Conservation (phyloP, 2,797 vertebrate genomes). For the Psittacula derbiana region DNA sequence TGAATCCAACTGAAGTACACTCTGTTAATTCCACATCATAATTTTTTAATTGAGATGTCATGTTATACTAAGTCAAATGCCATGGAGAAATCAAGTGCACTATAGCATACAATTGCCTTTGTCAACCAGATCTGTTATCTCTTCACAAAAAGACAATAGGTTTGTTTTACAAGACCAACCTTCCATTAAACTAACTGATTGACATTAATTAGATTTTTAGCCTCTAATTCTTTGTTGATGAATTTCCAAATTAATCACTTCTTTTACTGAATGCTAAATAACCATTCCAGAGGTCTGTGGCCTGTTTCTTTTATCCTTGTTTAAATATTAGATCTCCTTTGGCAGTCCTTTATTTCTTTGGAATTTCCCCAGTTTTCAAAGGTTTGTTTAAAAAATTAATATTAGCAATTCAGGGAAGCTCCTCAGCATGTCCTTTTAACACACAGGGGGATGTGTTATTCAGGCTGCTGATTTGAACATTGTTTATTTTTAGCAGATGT, state of each 20-base stretch:
- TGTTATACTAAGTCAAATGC: slow-evolving; percentile 57
- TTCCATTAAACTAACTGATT: slow-evolving; percentile 58
- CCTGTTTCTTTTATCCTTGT: slow-evolving; percentile 1
- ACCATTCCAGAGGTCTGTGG: not conserved
- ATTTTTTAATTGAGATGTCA: slow-evolving; percentile 62
- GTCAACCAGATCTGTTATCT: slow-evolving; percentile 60
- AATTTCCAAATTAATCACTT: slow-evolving; percentile 47
- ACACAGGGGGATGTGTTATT: not conserved
- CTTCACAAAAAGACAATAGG: slow-evolving; percentile 24
- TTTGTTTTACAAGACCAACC: slow-evolving; percentile 62
- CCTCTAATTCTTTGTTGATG: slow-evolving; percentile 59
- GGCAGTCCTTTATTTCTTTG: slow-evolving; percentile 4
- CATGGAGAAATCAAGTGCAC: slow-evolving; percentile 59
- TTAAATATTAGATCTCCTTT: slow-evolving; percentile 37
- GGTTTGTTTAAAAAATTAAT: not conserved
- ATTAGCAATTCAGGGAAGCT: not conserved
- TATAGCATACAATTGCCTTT: slow-evolving; percentile 55
- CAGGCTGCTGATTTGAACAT: not conserved
- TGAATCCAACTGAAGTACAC: not conserved
- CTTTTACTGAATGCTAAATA: slow-evolving; percentile 46
- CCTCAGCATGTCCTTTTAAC: not conserved
- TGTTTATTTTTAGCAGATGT: slow-evolving; percentile 31
- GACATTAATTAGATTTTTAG: slow-evolving; percentile 66
- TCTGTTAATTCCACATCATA: slow-evolving; percentile 39
- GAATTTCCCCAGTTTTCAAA: slow-evolving; percentile 12